phyloP scores from a whole-genome alignment of 2,113 vertebrate species.

The Myiopsitta monachus region DNA sequence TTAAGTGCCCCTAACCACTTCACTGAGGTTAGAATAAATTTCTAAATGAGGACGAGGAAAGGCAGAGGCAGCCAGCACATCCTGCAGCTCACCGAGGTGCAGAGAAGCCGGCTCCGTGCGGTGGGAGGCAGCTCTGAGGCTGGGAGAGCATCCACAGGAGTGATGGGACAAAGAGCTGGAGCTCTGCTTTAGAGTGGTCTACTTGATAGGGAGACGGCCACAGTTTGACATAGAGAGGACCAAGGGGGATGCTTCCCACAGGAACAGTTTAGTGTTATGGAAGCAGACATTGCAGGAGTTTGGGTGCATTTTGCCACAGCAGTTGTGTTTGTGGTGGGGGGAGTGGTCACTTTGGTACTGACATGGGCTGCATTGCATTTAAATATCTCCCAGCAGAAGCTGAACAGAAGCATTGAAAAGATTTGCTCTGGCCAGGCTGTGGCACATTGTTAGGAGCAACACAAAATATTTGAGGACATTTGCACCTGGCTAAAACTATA shows the following conservation, averaged over 20 bases:
- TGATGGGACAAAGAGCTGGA: background rate
- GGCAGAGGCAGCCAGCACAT: background rate
- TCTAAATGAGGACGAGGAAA: background rate
- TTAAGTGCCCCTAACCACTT: conserved; percentile 28
- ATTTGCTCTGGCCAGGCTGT: background rate
- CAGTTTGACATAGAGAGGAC: background rate
- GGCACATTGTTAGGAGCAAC: background rate
- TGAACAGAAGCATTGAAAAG: background rate
- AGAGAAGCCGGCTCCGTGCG: fast-evolving
- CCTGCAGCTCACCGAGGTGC: background rate
- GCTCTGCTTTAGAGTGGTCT: background rate
- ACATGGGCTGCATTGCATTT: background rate
- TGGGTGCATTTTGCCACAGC: background rate
- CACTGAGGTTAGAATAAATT: conserved; percentile 10
- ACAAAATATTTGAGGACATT: background rate
- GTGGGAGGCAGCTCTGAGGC: background rate
- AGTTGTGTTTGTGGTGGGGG: background rate
- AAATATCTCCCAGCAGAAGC: background rate
- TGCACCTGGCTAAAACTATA: background rate
- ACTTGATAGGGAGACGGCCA: background rate
- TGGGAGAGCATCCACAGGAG: fast-evolving
- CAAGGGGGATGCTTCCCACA: background rate
- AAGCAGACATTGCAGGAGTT: background rate
- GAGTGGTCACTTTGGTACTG: background rate
- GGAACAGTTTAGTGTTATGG: background rate